Base-by-base conservation (phyloP, 2,888 invertebrate genomes). In the Carpatolechia fugitivella region DNA sequence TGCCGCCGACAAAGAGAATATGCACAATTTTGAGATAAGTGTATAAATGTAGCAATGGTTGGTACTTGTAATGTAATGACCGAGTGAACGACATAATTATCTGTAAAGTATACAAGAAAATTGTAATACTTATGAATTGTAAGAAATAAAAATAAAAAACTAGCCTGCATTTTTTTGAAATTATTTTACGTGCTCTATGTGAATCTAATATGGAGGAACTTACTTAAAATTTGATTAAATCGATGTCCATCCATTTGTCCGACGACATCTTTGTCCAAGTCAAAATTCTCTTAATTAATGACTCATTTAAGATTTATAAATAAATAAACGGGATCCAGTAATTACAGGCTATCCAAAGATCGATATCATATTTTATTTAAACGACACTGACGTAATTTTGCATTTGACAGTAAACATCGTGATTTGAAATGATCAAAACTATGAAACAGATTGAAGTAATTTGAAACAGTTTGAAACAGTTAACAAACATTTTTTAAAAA, bases 201-300 rank as follows among this genome's bases (percentile, higher is more conserved):
- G n/a, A n/a, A n/a, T n/a, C n/a, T n/a, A n/a, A n/a, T n/a, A n/a
- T n/a, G n/a, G n/a, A n/a, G n/a, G n/a, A n/a, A n/a, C n/a, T n/a
- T n/a, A n/a, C n/a, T n/a, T n/a, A n/a, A n/a, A n/a, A 78, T 79
- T 67, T 67, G 62, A 73, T 76, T 70, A 36, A 67, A 67, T 65
- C 67, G 65, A 62, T 65, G 66, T 68, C 68, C 60, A 66, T 69
- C 69, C 64, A 65, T 65, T 20, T 31, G n/a, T 29, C 29, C 30
- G 40, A n/a, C 60, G 65, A 63, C 44, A 18, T 44, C 63, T 60
- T 57, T 57, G 57, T 58, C 61, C 60, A 59, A 60, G 63, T 68
- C 67, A 66, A 64, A 67, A 56, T 68, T 64, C 20, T 69, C 6
- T 59, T 62, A 68, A 72, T 76, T 71, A 76, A 66, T 67, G 63